Evolutionary conservation across 2,113 vertebrate species (phyloP), one percentile per base, ranked within the genome.

Genomic region (Brachypodius melanocephalos): DNA sequence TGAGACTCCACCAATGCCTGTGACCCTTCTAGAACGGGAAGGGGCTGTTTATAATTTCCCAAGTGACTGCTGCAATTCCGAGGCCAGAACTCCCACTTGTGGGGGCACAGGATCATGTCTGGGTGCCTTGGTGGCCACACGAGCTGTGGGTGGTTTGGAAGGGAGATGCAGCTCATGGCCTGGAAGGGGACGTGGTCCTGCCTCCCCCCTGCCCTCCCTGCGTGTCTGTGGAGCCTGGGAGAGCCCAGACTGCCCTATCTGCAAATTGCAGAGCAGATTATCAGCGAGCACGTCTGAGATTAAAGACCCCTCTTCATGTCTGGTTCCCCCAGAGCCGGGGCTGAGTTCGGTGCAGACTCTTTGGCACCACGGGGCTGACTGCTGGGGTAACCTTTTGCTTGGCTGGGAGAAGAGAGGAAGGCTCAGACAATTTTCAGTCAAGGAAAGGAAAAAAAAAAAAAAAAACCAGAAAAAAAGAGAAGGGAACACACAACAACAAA

Each of bases 241-340:
- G 86, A 1, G 54, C 75, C 79, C 86, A 82, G 63, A 26, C 87
- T 29, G 1, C 22, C 17, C 73, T 88, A 78, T 96, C 95, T 94
- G 94, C 93, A 78, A 92, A 89, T 12, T 59, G 78, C 88, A 65
- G 93, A 59, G 89, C 86, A 87, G 96, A 95, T 92, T 90, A 92
- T 94, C 80, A 67, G 85, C 0, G 2, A 78, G 58, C 5, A 10
- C 0, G 74, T 45, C 78, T 43, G 92, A 96, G 97, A 96, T 97
- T 95, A 97, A 94, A 95, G 89, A 29, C 89, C 77, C 12, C 2
- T 94, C 77, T 87, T 88, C 59, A 15, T 83, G 96, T 94, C 92
- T 97, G 93, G 74, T 49, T 91, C 75, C 67, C 57, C 58, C 66
- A 75, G 94, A 87, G 80, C 54, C 2, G 1, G 79, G 16, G 75